Conservation (phyloP, 2,113 vertebrate genomes). For the Notarius lentiginosus region DNA sequence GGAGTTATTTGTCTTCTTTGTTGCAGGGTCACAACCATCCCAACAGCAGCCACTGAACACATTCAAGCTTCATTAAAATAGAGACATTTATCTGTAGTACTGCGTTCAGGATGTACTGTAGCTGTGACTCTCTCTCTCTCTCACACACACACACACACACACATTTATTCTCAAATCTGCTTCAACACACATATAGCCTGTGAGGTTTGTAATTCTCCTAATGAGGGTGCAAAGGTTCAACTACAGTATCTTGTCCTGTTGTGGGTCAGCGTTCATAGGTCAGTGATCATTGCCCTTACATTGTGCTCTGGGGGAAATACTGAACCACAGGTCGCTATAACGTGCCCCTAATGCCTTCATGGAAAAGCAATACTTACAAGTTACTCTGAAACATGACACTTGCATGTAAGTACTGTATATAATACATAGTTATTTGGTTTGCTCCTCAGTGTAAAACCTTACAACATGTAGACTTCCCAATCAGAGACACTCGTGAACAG, state of each 20-base stretch:
- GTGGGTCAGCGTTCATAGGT: not conserved
- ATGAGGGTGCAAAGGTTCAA: not conserved
- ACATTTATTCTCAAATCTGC: conserved; percentile 8
- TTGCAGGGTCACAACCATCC: conserved; percentile 49
- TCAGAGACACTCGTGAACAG: too few species aligned
- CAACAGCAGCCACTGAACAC: conserved; percentile 58
- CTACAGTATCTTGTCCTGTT: conserved; percentile 11
- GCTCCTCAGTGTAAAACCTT: too few species aligned
- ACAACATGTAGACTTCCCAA: too few species aligned
- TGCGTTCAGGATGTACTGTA: conserved; percentile 51
- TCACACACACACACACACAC: conserved; percentile 32
- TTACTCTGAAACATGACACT: too few species aligned
- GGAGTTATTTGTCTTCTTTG: conserved; percentile 71
- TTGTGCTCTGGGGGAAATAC: not conserved
- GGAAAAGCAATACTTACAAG: too few species aligned
- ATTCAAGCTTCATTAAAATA: conserved; percentile 56
- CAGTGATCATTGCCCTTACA: not conserved
- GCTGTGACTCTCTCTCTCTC: conserved; percentile 39
- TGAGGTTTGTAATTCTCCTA: not conserved
- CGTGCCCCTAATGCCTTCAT: too few species aligned
- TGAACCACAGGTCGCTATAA: not conserved
- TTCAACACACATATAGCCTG: not conserved
- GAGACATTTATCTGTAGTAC: conserved; percentile 63
- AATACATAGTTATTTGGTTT: too few species aligned
- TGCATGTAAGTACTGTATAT: too few species aligned